Percentiles rank a stretch among this genome's conserved stretches.
Conservation (phyloP, 2,113 vertebrate genomes). For the Dipodomys ordii region DNA sequence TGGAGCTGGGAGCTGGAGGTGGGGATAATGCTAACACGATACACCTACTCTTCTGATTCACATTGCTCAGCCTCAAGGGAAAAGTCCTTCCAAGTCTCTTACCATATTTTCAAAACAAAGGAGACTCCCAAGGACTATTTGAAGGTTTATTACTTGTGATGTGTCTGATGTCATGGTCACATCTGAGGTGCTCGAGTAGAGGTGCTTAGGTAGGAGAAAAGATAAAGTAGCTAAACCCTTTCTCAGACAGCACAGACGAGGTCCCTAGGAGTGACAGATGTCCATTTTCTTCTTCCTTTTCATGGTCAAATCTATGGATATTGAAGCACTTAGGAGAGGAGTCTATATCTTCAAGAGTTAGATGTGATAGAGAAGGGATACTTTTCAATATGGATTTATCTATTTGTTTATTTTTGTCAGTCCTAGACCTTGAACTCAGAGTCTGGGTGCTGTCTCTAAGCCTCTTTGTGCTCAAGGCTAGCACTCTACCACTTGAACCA, state of each 20-base stretch:
- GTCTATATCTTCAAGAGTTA: not conserved
- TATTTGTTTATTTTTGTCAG: no score
- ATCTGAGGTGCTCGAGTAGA: not conserved
- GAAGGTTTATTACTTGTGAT: not conserved
- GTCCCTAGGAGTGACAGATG: not conserved
- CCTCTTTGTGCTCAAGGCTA: no score
- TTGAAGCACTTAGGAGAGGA: not conserved
- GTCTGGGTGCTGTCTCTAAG: no score
- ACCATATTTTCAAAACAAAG: conserved; percentile 3
- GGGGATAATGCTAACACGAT: not conserved
- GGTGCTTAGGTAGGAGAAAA: conserved; percentile 53
- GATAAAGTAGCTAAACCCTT: conserved; percentile 47
- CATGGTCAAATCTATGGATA: not conserved
- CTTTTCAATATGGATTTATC: not conserved
- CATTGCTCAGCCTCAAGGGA: not conserved
- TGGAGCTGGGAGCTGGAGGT: no score
- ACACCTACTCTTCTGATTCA: not conserved
- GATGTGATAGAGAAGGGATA: not conserved
- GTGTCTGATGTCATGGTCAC: not conserved
- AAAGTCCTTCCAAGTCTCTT: not conserved
- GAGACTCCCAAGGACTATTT: not conserved
- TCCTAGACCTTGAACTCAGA: no score
- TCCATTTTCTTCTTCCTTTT: conserved; percentile 6
- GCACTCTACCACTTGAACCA: no score
- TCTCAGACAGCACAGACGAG: conserved; percentile 14